Conservation (phyloP, 2,888 invertebrate genomes). For the Apotomis capreana region DNA sequence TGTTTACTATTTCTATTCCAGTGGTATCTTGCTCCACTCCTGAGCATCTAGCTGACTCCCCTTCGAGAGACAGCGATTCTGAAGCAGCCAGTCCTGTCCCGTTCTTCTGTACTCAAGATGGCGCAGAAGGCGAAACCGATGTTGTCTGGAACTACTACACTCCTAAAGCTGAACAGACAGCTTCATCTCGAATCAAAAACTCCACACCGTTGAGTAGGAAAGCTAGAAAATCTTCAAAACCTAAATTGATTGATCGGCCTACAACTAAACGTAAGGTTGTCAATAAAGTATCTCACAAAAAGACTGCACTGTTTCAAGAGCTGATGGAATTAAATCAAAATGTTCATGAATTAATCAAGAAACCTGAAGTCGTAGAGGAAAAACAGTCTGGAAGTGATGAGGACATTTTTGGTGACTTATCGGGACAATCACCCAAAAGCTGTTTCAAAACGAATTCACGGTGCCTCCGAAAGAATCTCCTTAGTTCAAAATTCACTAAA, state of each 20-base stretch:
- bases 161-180: slow-evolving; percentile 68
- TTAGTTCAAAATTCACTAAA: slow-evolving; percentile 73
- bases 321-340: slow-evolving; percentile 75
- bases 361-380: slow-evolving; percentile 52
- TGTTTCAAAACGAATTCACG: slow-evolving; percentile 59
- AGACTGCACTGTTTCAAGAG: slow-evolving; percentile 72
- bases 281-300: slow-evolving; percentile 61
- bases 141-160: slow-evolving; percentile 81
- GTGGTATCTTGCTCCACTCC: slow-evolving; percentile 76
- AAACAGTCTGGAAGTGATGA: slow-evolving; percentile 69
- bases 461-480: slow-evolving; percentile 72
- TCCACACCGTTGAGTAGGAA: slow-evolving; percentile 72
- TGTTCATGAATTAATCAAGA: slow-evolving; percentile 69
- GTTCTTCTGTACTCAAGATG: slow-evolving; percentile 79
- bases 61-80: slow-evolving; percentile 75
- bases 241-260: slow-evolving; percentile 64
- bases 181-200: slow-evolving; percentile 60
- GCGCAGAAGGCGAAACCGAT: slow-evolving; percentile 76
- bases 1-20: slow-evolving; percentile 52
- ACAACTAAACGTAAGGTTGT: slow-evolving; percentile 64
- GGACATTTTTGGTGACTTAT: slow-evolving; percentile 69
- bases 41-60: slow-evolving; percentile 67
- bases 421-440: slow-evolving; percentile 70
- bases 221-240: slow-evolving; percentile 59
- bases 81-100: slow-evolving; percentile 77